Evolutionary conservation across 2,888 invertebrate species (phyloP), one percentile per base, ranked within the genome.

Genomic region (Thecocarcelia acutangulata): DNA sequence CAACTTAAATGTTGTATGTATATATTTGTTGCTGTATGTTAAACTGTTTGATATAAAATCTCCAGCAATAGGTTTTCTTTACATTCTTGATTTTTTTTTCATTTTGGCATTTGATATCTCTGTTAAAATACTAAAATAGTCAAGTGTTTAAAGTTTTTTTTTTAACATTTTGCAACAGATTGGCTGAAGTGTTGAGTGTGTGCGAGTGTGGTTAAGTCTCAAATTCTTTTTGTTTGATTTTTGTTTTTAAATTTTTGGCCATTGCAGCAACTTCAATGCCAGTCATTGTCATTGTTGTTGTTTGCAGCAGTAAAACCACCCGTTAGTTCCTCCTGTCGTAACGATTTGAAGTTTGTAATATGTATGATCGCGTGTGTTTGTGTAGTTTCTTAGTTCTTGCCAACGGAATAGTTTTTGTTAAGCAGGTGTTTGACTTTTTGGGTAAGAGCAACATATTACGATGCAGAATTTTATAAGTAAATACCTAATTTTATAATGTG

Each of bases 81-180:
- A 37, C 37, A 21, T 33, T 21, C n/a, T 42, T 5, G 2, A 12
- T 69, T 19, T 28, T 56, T 24, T 48, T 15, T 37, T 68, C 66
- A 61, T 83, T 80, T 80, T 83, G 80, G 80, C 80, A 83, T 83
- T 83, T 83, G 83, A 80, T 80, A 83, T 83, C 80, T 81, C 54
- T 78, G 70, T 83, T 80, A 63, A 80, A 78, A 77, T 46, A 28
- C 75, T 58, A 24, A 24, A 24, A 24, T 24, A 24, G 24, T 58
- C 21, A 33, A 44, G 58, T 48, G 19, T 59, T 54, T 28, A 52
- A 72, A 19, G 52, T 58, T 70, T 52, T 59, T 5, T 9, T 50
- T 61, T 19, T 24, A 24, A 37, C 37, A 19, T 52, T 52, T 17
- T 33, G 61, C 2, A 15, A 17, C 37, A 13, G 37, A 17, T n/a